Evolutionary conservation across 2,888 invertebrate genomes (phyloP).

Genomic region (Hypselothyrea guttata): DNA sequence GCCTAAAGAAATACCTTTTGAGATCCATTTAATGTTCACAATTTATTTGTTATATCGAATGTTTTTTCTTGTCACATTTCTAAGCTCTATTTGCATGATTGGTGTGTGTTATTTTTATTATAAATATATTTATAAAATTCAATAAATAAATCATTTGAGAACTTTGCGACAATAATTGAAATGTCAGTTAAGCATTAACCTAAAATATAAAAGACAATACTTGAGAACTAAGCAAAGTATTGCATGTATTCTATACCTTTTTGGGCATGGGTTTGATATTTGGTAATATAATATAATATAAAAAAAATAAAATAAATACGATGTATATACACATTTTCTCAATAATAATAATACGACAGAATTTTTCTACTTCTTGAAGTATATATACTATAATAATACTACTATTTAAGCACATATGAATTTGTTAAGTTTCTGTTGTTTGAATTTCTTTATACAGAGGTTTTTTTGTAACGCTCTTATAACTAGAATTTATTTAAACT

Average conservation of each 20-base stretch:
- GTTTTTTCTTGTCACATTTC: constrained; percentile 66
- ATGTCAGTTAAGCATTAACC: constrained; percentile 13
- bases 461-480: constrained; percentile 23
- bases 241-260: constrained; percentile 44
- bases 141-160: constrained; percentile 12
- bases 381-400: constrained; percentile 15
- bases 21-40: constrained; percentile 9
- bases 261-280: constrained; percentile 56
- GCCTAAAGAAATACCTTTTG: constrained; percentile 5
- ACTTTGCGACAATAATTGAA: constrained; percentile 51
- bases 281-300: constrained; percentile 17
- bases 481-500: constrained; percentile 29
- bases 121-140: constrained; percentile 26
- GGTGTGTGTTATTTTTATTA: constrained; percentile 55
- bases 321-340: constrained; percentile 39
- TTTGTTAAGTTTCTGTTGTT: constrained; percentile 66
- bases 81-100: constrained; percentile 65
- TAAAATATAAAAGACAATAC: constrained; percentile 37
- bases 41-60: constrained; percentile 61
- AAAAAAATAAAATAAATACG: constrained; percentile 24
- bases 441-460: constrained; percentile 20
- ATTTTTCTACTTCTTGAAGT: constrained; percentile 45
- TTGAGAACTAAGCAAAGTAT: constrained; percentile 26
- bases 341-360: constrained; percentile 14
- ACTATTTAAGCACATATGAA: constrained; percentile 9